A percentile compares a stretch with the other conserved stretches of the same genome.
Conservation (phyloP, 2,797 vertebrate species). For the Spizella passerina region DNA sequence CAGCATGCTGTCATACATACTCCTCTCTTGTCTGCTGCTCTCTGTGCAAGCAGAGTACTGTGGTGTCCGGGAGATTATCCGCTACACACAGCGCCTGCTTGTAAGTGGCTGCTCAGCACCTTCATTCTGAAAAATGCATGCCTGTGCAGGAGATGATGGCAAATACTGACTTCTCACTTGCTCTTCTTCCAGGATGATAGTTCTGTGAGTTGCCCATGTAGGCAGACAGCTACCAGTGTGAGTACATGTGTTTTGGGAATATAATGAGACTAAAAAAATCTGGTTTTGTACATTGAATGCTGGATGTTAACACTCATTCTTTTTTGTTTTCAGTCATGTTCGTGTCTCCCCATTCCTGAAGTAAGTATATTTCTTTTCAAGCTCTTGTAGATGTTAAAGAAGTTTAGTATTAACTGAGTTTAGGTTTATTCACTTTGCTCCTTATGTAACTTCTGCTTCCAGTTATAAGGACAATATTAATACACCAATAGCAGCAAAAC, state of each 20-base stretch:
- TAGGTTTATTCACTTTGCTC: background rate
- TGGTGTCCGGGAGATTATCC: background rate
- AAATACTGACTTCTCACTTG: background rate
- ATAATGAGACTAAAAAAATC: background rate
- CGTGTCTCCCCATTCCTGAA: conserved; percentile 65
- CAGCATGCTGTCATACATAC: conserved; percentile 62
- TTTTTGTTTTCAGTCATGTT: conserved; percentile 55
- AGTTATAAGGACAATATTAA: background rate
- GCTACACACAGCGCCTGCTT: background rate
- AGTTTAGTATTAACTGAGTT: background rate
- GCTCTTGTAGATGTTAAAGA: background rate
- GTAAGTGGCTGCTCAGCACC: conserved; percentile 32
- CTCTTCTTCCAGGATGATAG: conserved; percentile 9
- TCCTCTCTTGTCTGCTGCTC: conserved; percentile 62
- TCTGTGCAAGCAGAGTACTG: conserved; percentile 39
- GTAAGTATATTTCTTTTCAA: conserved; percentile 51
- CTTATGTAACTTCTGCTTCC: background rate
- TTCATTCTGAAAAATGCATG: background rate
- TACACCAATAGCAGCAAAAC: background rate
- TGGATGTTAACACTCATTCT: conserved; percentile 21
- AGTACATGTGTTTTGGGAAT: conserved; percentile 29
- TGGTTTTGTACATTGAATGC: background rate
- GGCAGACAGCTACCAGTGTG: conserved; percentile 33
- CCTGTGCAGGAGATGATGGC: background rate
- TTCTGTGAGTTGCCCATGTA: conserved; percentile 37